Conservation (phyloP, 2,113 vertebrate genomes). For the Equus przewalskii region DNA sequence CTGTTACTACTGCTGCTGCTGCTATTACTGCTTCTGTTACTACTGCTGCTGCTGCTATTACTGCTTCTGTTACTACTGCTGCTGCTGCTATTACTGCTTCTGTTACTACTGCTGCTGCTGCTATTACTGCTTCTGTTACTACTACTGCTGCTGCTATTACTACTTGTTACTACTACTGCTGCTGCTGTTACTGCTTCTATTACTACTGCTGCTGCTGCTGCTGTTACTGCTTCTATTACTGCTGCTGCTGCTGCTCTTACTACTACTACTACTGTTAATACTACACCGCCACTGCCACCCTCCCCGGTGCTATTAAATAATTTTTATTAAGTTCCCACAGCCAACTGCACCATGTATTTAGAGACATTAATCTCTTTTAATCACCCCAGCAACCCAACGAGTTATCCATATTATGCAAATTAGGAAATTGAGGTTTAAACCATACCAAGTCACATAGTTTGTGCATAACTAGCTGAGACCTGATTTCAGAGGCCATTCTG, state of each 20-base stretch:
- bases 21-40: accelerated
- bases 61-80: too few relatives aligned
- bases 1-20: not conserved
- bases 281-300: accelerated
- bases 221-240: not conserved
- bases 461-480: not conserved
- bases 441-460: not conserved
- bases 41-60: too few relatives aligned
- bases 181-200: not conserved
- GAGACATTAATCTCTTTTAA: not conserved
- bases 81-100: not conserved
- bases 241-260: accelerated
- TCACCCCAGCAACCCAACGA: not conserved
- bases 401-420: not conserved
- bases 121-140: not conserved
- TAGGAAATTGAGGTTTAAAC: slow-evolving; percentile 29
- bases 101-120: too few relatives aligned
- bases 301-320: not conserved
- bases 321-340: not conserved
- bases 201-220: too few relatives aligned
- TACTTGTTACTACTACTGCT: too few relatives aligned
- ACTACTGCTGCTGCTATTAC: not conserved
- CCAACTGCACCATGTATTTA: not conserved
- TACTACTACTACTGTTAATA: not conserved
- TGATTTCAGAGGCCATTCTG: not conserved